Evolutionary conservation across 1,140 invertebrate species (phyloP).

Genomic region (Drosophila murphyi): DNA sequence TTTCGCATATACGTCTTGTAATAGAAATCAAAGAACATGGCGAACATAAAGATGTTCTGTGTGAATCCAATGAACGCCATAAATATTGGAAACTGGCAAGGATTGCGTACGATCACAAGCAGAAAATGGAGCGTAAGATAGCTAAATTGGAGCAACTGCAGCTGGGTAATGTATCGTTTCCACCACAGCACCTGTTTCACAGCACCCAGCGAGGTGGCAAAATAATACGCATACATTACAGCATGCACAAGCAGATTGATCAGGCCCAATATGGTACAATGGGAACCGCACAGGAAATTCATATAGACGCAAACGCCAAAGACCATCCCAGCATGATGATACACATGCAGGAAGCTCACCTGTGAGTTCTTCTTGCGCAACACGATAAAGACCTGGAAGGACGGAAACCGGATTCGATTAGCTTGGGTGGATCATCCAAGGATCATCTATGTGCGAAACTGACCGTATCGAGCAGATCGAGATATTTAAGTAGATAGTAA

Average conservation of each 20-base stretch:
- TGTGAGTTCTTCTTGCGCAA: slow-evolving; percentile 93
- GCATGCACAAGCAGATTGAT: slow-evolving; percentile 77
- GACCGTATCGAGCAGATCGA: slow-evolving; percentile 88
- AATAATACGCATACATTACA: slow-evolving; percentile 80
- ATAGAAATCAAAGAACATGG: slow-evolving; percentile 80
- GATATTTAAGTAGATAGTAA: slow-evolving; percentile 86
- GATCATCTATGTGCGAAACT: slow-evolving; percentile 48
- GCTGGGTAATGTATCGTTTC: slow-evolving; percentile 74
- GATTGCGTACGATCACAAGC: slow-evolving; percentile 65
- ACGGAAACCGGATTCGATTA: background rate
- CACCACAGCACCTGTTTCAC: slow-evolving; percentile 84
- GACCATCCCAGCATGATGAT: slow-evolving; percentile 92
- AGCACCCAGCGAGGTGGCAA: slow-evolving; percentile 58
- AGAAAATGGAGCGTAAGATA: slow-evolving; percentile 87
- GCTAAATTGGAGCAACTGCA: slow-evolving; percentile 83
- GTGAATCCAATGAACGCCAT: slow-evolving; percentile 65
- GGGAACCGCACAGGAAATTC: slow-evolving; percentile 86
- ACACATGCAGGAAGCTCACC: slow-evolving; percentile 92
- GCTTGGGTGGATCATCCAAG: no score
- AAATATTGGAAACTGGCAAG: slow-evolving; percentile 62
- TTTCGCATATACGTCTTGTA: slow-evolving; percentile 69
- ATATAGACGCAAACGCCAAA: slow-evolving; percentile 85
- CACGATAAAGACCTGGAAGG: slow-evolving; percentile 89
- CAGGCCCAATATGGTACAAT: slow-evolving; percentile 71
- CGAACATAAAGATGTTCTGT: slow-evolving; percentile 81